phyloP scores from a whole-genome alignment of 2,113 vertebrate species.

The Azemiops feae region DNA sequence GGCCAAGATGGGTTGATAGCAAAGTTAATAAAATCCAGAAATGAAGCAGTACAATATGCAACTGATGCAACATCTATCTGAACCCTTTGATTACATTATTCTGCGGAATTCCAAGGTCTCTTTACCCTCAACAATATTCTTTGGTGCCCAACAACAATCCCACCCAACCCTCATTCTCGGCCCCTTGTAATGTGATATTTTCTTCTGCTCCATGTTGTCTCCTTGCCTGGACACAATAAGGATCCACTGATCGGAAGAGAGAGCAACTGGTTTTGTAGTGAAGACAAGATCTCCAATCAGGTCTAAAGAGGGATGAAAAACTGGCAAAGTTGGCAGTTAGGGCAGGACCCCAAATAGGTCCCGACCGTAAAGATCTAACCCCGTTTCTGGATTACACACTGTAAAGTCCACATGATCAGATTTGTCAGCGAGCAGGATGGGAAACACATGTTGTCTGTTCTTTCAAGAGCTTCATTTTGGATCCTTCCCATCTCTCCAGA shows the following conservation, averaged over 20 bases:
- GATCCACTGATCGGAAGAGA: neutral
- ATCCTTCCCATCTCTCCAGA: fast-evolving
- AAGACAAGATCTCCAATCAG: neutral
- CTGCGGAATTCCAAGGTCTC: neutral
- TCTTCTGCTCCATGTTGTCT: neutral
- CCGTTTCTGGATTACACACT: neutral
- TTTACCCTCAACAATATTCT: neutral
- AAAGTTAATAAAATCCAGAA: neutral
- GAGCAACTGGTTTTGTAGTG: neutral
- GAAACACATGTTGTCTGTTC: neutral
- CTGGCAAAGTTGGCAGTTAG: neutral
- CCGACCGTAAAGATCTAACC: neutral
- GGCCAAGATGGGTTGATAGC: neutral
- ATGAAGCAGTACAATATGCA: neutral
- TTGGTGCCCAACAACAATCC: neutral
- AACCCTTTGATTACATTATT: neutral
- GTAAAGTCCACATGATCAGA: neutral
- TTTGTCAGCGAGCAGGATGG: neutral
- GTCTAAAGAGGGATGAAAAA: neutral
- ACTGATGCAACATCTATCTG: neutral
- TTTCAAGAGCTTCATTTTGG: neutral
- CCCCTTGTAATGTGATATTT: neutral
- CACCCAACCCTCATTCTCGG: neutral
- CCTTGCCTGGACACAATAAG: neutral
- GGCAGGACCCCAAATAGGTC: neutral